Evolutionary conservation across 2,888 invertebrate genomes (phyloP), one percentile per base, ranked within the genome.

Genomic region (Allolobophora icterica): DNA sequence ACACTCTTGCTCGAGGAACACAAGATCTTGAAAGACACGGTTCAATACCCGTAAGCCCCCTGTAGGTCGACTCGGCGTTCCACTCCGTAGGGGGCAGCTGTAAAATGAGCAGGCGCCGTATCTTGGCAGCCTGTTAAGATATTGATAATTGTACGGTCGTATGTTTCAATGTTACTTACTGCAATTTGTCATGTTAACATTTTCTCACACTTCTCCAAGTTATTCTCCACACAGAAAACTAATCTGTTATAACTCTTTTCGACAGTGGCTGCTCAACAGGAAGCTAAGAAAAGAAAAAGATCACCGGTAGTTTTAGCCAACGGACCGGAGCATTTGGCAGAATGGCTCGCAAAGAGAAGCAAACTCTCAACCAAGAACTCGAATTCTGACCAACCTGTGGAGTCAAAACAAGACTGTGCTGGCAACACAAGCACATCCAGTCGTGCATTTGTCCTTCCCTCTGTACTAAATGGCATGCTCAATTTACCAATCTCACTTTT

Each of bases 391-490:
- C 2, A 87, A 87, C 15, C 87, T 38, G 87, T 35, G 38, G 71
- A 71, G 71, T n/a, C 71, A n/a, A n/a, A 71, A 71, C 30, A 71
- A 87, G 87, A 87, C 34, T 34, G 35, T 87, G 87, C 87, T 17
- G 21, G 5, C 21, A 35, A 38, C 87, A 34, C 38, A 1, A 21
- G 35, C 30, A 33, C 19, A 19, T 34, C 34, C 13, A 21, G 19
- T 17, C 34, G 87, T 19, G 4, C 21, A 21, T 87, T 6, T 34
- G 21, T 34, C 17, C 34, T 87, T 24, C 87, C 87, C 19, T 87
- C 87, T 4, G 87, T 35, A 34, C 87, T 87, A 38, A 87, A 87
- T 19, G 87, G 87, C 35, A 35, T 87, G 21, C 30, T 38, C 21
- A 87, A 87, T 87, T 38, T 87, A 38, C 87, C 87, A 19, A 38